Evolutionary conservation across 2,113 vertebrate genomes (phyloP).

Genomic region (Irena cyanogastra): DNA sequence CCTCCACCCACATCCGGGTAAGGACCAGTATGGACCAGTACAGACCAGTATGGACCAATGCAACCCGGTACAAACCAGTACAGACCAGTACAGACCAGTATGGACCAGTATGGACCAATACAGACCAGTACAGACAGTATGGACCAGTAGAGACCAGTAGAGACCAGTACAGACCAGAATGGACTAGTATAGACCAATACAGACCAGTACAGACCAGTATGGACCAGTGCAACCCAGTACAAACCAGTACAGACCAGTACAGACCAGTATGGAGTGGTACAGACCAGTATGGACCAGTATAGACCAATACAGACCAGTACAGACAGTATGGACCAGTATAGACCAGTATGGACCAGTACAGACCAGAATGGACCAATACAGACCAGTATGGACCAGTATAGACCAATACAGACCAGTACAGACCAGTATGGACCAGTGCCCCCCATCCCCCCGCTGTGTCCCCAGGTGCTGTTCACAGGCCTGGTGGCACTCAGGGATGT

Average conservation of each 20-base stretch:
- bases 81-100: fast-evolving
- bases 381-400: neutral
- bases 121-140: neutral
- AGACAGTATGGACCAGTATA: neutral
- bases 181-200: too few relatives aligned
- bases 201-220: neutral
- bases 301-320: too few relatives aligned
- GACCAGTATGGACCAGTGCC: neutral
- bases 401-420: too few relatives aligned
- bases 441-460: too few relatives aligned
- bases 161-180: too few relatives aligned
- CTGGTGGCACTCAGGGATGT: neutral
- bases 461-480: neutral
- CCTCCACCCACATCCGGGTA: neutral
- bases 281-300: too few relatives aligned
- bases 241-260: too few relatives aligned
- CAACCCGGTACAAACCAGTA: fast-evolving
- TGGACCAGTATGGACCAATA: neutral
- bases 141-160: too few relatives aligned
- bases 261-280: too few relatives aligned
- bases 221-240: too few relatives aligned
- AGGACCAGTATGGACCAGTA: neutral
- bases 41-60: fast-evolving
- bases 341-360: fast-evolving
- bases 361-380: fast-evolving